These are phyloP conservation scores for Reticulitermes lucifugus DNA, from an alignment of 2,888 invertebrate genomes.

Conservation along the genomic window DNA sequence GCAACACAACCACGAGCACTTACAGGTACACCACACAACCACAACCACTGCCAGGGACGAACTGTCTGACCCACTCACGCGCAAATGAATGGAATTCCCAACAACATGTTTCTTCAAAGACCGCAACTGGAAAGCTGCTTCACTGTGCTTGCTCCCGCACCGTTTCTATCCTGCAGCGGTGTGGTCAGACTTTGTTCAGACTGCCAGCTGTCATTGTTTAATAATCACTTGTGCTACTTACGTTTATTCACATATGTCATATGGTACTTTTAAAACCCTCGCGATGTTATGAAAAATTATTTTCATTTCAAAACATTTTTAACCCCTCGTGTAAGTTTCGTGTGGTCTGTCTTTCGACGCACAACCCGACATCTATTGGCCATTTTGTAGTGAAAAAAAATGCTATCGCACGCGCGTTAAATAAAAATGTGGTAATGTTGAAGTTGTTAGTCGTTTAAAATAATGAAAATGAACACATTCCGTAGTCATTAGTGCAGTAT, in stretches of 20 bases:
- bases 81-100: slow-evolving; percentile 39
- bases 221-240: background rate
- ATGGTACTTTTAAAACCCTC: background rate
- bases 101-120: slow-evolving; percentile 30
- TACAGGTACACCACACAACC: background rate
- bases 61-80: slow-evolving; percentile 25
- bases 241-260: background rate
- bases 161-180: background rate
- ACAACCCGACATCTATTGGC: slow-evolving; percentile 31
- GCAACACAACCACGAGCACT: background rate
- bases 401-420: slow-evolving; percentile 13
- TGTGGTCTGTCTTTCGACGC: slow-evolving; percentile 9
- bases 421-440: background rate
- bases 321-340: background rate
- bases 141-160: background rate
- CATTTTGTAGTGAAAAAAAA: background rate
- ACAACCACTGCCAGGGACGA: background rate
- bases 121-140: background rate
- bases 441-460: background rate
- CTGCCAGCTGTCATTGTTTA: background rate
- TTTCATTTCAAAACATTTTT: too few species aligned
- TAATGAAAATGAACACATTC: background rate
- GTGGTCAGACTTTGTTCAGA: background rate
- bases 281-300: too few species aligned
- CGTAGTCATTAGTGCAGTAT: too few species aligned